Base-by-base conservation (phyloP, 2,113 vertebrate species). In the Dissostichus mawsoni region DNA sequence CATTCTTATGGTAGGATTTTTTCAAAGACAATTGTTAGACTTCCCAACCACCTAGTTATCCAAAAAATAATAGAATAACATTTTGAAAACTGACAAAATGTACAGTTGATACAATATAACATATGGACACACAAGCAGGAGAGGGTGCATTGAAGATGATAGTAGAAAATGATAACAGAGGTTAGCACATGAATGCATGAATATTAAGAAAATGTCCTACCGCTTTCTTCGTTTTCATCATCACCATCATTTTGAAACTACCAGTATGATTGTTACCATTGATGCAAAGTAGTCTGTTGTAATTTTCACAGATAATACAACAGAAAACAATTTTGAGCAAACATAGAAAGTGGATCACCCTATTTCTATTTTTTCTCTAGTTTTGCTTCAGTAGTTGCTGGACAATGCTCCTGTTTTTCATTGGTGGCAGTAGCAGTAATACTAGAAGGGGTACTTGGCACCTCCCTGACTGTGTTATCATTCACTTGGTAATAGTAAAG, bases 401-500 rank as follows among this genome's bases (percentile, higher is more conserved):
- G 50, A 65, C 8, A 8, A 65, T 33, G 14, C n/a, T 0, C 18
- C 66, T 69, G 69, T 62, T 76, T 23, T 66, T 69, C 33, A 16
- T 9, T 61, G 45, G 55, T 58, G 69, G 57, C 82, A 76, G 77
- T 58, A 67, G 57, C 82, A 76, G 77, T 51, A 17, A 29, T 59
- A 78, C 78, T 65, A 41, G 33, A 53, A 64, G 69, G 20, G 75
- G 62, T 50, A 69, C 71, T 84, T 86, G 74, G 81, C 82, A 83
- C 79, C 89, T 84, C 63, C 20, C 76, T 65, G 62, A 55, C 48
- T 74, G 29, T 78, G 77, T 81, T 67, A 70, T 83, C 64, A 83
- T 72, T 87, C 70, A 48, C 69, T 67, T 74, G 89, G 69, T 91
- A 71, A 83, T 82, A 74, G 55, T 69, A 87, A 83, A 89, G 91